Evolutionary conservation across 2,797 vertebrate genomes (phyloP), one percentile per base, ranked within the genome.

Genomic region (Oreortyx pictus): DNA sequence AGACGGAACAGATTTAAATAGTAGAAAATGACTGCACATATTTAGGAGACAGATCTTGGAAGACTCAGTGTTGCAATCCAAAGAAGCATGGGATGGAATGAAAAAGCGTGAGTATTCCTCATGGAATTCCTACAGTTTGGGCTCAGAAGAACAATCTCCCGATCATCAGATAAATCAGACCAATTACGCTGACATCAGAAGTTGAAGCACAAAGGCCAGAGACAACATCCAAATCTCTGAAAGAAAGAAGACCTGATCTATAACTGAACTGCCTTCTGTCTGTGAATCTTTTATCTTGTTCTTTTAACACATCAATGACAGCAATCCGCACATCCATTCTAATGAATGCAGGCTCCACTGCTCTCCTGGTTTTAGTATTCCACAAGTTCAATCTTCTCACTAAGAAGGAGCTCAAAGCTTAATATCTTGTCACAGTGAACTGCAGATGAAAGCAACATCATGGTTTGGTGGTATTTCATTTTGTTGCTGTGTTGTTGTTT

Each of bases 321-420:
- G 29, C 23, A 76, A 89, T 23, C 46, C 50, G 19, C 41, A 64
- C 44, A 83, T 89, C 66, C 50, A 11, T 66, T 92, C 82, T 49
- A 77, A 73, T 0, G 2, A 84, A 80, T 74, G 50, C 62, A 80
- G 84, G 22, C 35, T 90, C 59, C 54, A 44, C 43, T 70, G 43
- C 80, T 88, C 56, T 46, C 50, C 59, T 70, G 54, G 4, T 68
- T 74, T 90, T 76, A 86, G 62, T 72, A 89, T 78, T 88, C 86
- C 70, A 93, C 76, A 87, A 76, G 78, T 87, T 89, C 81, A 87
- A 43, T 44, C 84, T 75, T 87, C 77, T 62, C 86, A 78, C 49
- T 31, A 22, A 86, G 80, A 89, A 82, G 13, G 50, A 84, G 76
- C 79, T 89, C 73, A 70, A 87, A 87, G 70, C 77, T 78, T 68